Evolutionary conservation across 2,888 invertebrate genomes (phyloP).

Genomic region (Caenorhabditis sp.): DNA sequence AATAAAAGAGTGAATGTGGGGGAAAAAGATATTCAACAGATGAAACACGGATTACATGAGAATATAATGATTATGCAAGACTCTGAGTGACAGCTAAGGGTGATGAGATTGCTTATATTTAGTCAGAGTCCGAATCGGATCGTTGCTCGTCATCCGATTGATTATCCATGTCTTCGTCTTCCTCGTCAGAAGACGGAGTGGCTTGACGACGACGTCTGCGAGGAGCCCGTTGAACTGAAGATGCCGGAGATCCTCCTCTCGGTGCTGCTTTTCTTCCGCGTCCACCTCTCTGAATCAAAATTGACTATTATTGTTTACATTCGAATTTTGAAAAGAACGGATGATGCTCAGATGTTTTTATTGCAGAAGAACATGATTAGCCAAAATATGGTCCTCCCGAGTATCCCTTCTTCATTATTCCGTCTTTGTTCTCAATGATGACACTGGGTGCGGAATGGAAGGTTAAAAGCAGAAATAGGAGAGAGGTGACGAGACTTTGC

Average conservation of each 20-base stretch:
- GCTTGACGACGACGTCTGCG: background rate
- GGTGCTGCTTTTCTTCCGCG: conserved; percentile 14
- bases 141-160: background rate
- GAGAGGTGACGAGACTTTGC: background rate
- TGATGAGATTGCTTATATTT: too few species aligned
- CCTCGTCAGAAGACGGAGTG: background rate
- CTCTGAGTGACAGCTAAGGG: too few species aligned
- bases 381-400: conserved; percentile 43
- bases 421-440: conserved; percentile 45
- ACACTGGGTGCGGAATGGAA: conserved; percentile 33
- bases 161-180: background rate
- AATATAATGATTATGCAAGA: too few species aligned
- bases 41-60: too few species aligned
- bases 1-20: conserved; percentile 6
- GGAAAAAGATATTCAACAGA: conserved; percentile 1
- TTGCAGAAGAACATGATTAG: conserved; percentile 2
- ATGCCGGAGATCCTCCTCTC: background rate
- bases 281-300: conserved; percentile 10
- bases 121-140: too few species aligned
- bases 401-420: conserved; percentile 41
- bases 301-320: background rate
- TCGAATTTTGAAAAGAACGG: background rate
- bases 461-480: conserved; percentile 28
- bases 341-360: too few species aligned
- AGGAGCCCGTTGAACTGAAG: background rate